phyloP scores from a whole-genome alignment of 2,888 invertebrate genomes.

The Molanna angustata region DNA sequence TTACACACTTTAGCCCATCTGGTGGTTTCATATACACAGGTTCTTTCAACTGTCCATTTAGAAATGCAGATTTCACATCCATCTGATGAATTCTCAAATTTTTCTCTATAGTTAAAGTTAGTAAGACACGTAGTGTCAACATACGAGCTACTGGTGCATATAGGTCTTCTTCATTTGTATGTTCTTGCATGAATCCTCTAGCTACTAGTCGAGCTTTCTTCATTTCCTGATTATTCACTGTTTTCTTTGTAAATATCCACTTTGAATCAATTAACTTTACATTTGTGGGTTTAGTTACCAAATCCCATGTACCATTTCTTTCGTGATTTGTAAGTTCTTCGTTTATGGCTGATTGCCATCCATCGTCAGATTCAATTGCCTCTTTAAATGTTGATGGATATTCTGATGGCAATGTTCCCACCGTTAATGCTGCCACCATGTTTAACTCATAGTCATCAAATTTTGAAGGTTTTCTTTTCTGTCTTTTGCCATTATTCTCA shows the following conservation, averaged over 20 bases:
- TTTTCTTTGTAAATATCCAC: conserved; percentile 1
- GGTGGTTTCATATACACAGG: background rate
- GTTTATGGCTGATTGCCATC: background rate
- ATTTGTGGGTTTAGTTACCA: background rate
- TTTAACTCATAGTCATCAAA: conserved; percentile 1
- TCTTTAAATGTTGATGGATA: no score
- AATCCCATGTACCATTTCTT: background rate
- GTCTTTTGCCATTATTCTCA: no score
- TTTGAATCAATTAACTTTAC: background rate
- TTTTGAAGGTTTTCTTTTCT: no score
- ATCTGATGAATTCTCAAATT: background rate
- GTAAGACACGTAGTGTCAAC: background rate
- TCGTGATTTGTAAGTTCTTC: background rate
- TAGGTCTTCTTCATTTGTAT: background rate
- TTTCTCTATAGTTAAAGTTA: background rate
- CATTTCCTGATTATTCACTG: background rate
- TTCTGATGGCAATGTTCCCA: no score
- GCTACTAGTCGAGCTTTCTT: conserved; percentile 3
- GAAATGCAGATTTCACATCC: background rate
- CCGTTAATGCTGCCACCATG: no score
- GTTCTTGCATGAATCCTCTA: background rate
- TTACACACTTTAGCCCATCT: no score
- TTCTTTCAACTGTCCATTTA: background rate
- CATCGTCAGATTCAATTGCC: background rate
- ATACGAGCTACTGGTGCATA: background rate